A percentile compares a stretch with the other conserved stretches of the same genome.
phyloP scores from a whole-genome alignment of 2,797 vertebrate species.

The Hemibagrus guttatus region DNA sequence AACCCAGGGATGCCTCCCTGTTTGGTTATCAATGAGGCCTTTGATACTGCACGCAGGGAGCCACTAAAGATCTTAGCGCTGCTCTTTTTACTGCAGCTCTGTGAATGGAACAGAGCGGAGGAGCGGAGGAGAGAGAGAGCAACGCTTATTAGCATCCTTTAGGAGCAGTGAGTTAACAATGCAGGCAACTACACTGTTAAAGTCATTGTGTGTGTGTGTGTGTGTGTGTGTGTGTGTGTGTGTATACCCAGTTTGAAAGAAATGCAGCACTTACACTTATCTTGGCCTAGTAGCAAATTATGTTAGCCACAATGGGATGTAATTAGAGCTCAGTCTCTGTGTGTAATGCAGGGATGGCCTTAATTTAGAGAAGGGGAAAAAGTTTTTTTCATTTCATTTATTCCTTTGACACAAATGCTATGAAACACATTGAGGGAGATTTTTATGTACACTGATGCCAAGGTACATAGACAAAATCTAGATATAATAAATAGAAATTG shows the following conservation, averaged over 20 bases:
- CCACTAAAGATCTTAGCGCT: conserved; percentile 72
- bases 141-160: conserved; percentile 59
- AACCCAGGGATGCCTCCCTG: conserved; percentile 78
- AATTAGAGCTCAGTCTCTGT: not conserved
- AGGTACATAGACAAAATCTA: not conserved
- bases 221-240: not conserved
- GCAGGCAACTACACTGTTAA: conserved; percentile 46
- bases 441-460: not conserved
- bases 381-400: not conserved
- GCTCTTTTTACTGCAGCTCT: conserved; percentile 62
- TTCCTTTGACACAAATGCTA: not conserved
- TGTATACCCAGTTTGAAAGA: conserved; percentile 34
- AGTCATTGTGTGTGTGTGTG: conserved; percentile 33
- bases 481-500: too few relatives aligned
- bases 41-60: conserved; percentile 77
- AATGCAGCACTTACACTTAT: not conserved
- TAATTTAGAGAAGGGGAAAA: not conserved
- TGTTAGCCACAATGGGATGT: not conserved
- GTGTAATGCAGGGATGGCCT: not conserved
- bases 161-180: conserved; percentile 50
- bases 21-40: conserved; percentile 80
- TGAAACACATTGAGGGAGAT: not conserved
- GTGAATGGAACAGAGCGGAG: conserved; percentile 58
- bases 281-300: not conserved
- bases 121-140: conserved; percentile 49